Evolutionary conservation across 2,113 vertebrate species (phyloP), one percentile per base, ranked within the genome.

Genomic region (Romanogobio albipinnatus): DNA sequence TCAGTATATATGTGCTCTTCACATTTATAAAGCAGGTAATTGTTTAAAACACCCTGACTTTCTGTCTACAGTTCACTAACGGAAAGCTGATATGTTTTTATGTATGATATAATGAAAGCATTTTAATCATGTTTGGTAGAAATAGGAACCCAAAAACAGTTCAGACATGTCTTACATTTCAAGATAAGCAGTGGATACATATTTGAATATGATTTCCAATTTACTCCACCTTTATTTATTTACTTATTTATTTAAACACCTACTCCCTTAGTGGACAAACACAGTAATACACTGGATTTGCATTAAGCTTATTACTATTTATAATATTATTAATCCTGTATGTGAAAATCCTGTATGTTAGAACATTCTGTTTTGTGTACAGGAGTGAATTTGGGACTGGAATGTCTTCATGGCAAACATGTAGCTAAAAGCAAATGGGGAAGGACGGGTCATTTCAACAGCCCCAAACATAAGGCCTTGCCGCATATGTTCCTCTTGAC

Each of bases 21-120:
- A 68, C 56, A 89, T 91, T 93, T 94, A 91, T 51, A 81, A 81
- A 93, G 92, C 92, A 94, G 92, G 92, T 92, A 94, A 94, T 92
- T 91, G 93, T 91, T 58, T 85, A 73, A 82, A 86, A 64, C 70
- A 84, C 58, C 26, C 73, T 53, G 82, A 33, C 73, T 77, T 53
- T 74, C 56, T 43, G 51, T 76, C 51, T 77, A 70, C 49, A 82
- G 70, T 88, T 86, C 39, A 81, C 78, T 74, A 81, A 73, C 62
- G 76, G 47, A 76, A 82, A 66, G 79, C 79, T 66, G 62, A 68
- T 81, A 81, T 81, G 43, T 81, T 81, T 81, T 81, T 8, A 81
- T 81, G 79, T 17, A 81, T 66, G 62, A 53, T 53, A 49, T 81
- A 66, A 66, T 81, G 61, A 64, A 51, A 81, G 59, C 17, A 68